Percentiles rank a stretch among this genome's conserved stretches.
These are phyloP conservation scores for Argyresthia goedartella DNA, from an alignment of 2,888 invertebrate species.

Conservation along the genomic window DNA sequence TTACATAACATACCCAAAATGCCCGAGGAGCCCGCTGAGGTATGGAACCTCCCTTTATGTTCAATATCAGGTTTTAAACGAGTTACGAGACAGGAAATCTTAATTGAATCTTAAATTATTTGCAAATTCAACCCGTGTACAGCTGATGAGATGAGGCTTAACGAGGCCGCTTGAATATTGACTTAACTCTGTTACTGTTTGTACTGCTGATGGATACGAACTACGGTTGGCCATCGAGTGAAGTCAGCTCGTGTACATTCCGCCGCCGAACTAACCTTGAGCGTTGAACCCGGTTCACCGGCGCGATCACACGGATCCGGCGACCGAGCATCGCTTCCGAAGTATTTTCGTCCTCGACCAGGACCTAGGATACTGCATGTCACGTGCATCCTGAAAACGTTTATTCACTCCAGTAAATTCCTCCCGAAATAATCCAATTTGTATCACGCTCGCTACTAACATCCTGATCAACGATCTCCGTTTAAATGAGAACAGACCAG, in stretches of 20 bases:
- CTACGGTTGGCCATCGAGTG: slow-evolving; percentile 24
- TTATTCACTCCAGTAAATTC: background rate
- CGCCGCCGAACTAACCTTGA: slow-evolving; percentile 45
- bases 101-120: slow-evolving; percentile 9
- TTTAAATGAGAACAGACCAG: slow-evolving; percentile 14
- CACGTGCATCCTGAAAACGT: slow-evolving; percentile 35
- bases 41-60: slow-evolving; percentile 10
- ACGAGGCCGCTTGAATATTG: slow-evolving; percentile 29
- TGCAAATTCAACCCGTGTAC: slow-evolving; percentile 25
- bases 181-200: slow-evolving; percentile 47
- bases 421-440: background rate
- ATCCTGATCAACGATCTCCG: slow-evolving; percentile 12
- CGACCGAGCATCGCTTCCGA: slow-evolving; percentile 44
- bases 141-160: background rate
- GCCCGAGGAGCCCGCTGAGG: background rate
- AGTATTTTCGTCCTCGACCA: slow-evolving; percentile 41
- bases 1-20: background rate
- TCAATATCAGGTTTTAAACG: slow-evolving; percentile 11
- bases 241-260: slow-evolving; percentile 35
- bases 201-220: slow-evolving; percentile 51
- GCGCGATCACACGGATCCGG: slow-evolving; percentile 29
- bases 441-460: background rate
- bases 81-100: slow-evolving; percentile 15
- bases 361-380: slow-evolving; percentile 38
- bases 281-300: slow-evolving; percentile 36